Evolutionary conservation across 2,113 vertebrate species (phyloP), one percentile per base, ranked within the genome.

Genomic region (Thamnaconus septentrionalis): DNA sequence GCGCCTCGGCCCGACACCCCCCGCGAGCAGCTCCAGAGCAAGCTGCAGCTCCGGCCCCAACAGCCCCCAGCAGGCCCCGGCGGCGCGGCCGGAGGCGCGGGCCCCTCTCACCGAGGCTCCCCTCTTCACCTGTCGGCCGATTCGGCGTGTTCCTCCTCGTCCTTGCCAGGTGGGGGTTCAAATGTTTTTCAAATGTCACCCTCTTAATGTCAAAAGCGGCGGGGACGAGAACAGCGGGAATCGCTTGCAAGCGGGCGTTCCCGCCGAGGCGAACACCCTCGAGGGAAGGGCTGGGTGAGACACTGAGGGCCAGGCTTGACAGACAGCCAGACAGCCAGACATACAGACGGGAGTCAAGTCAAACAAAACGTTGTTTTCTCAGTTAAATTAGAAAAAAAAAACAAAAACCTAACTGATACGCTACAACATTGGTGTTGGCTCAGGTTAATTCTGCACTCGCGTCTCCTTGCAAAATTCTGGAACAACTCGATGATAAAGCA

Each of bases 111-210:
- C 41, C 82, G 71, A 81, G 81, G 74, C 71, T 78, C 61, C 9
- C 48, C 57, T 57, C 79, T 84, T 9, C 75, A 76, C 59, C 73
- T 78, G 74, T 68, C 49, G 18, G 82, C 83, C 50, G 10, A 40
- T 53, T 88, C 79, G 5, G 70, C 82, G 45, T 79, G 79, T 63
- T 78, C 78, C 8, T 84, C 79, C 41, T 63, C 72, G 31, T 90
- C 71, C 60, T 78, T 89, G 72, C 87, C 86, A 44, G 89, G 90
- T 92, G 91, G 85, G 82, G 76, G 61, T 60, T n/a, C 59, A 53
- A 39, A 41, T 61, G 54, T 71, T 73, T 31, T 53, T 4, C 3
- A 52, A 52, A 52, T 89, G 82, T 82, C 83, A 90, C 49, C 47
- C 59, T 31, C 18, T 31, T 69, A 89, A 90, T 89, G 82, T 88